Evolutionary conservation across 2,113 vertebrate species (phyloP).

Genomic region (Micromys minutus): DNA sequence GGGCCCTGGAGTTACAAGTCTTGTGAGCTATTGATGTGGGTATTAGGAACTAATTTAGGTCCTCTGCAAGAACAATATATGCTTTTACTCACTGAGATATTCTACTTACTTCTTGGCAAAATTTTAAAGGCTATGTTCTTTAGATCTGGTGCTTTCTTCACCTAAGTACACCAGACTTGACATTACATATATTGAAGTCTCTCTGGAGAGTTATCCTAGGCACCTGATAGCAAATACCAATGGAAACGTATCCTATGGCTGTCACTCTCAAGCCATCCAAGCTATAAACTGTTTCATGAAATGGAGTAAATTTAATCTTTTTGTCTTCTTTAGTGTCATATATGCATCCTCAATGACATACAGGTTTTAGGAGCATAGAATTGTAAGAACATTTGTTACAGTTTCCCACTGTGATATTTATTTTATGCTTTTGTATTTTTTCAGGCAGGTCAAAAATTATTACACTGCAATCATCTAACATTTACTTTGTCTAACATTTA

Average conservation of each 20-base stretch:
- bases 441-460: neutral
- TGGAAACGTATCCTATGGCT: neutral
- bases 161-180: neutral
- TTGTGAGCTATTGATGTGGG: neutral
- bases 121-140: neutral
- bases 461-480: neutral
- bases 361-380: neutral
- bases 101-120: too few relatives aligned
- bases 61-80: neutral
- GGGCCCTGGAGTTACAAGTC: neutral
- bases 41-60: neutral
- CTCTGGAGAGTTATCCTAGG: neutral
- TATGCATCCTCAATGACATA: neutral
- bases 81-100: neutral
- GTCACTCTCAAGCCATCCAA: neutral
- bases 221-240: neutral
- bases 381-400: neutral
- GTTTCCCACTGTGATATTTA: slow-evolving; percentile 35
- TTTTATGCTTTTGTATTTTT: neutral
- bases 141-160: neutral
- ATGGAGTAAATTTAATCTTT: neutral
- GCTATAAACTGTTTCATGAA: slow-evolving; percentile 10
- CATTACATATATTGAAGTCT: neutral
- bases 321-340: neutral
- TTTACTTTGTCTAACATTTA: slow-evolving; percentile 27